These are phyloP conservation scores for Machaerirhynchus nigripectus DNA, from an alignment of 2,113 vertebrate genomes.

Conservation along the genomic window DNA sequence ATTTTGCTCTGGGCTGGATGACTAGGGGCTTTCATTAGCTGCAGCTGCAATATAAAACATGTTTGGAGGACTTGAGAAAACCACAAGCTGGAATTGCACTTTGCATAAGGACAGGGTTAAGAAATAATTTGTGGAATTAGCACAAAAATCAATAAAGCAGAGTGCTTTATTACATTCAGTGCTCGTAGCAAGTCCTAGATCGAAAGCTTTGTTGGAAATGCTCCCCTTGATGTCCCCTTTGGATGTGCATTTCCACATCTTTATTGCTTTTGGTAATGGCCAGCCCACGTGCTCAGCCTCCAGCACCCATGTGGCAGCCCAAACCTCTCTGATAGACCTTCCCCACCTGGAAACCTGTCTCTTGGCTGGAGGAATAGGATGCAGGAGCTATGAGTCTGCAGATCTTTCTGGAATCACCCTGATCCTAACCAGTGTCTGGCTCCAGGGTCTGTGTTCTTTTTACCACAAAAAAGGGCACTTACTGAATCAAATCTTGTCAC, in stretches of 20 bases:
- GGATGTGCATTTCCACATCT: background rate
- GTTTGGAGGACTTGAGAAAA: background rate
- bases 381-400: background rate
- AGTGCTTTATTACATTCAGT: background rate
- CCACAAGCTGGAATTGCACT: background rate
- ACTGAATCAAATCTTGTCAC: background rate
- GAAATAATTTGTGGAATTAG: background rate
- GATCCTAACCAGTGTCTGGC: background rate
- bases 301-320: fast-evolving
- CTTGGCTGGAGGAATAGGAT: background rate
- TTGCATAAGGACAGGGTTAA: background rate
- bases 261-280: background rate
- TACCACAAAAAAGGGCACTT: background rate
- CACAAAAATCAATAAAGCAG: background rate
- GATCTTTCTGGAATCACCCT: background rate
- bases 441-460: background rate
- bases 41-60: background rate
- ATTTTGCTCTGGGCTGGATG: background rate
- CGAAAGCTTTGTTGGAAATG: background rate
- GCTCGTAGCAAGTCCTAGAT: background rate
- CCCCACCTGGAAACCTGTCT: background rate
- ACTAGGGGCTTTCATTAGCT: background rate
- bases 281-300: background rate
- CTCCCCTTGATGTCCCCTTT: background rate
- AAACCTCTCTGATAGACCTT: background rate